phyloP scores from a whole-genome alignment of 2,797 vertebrate species.

The Cichlasoma orientale region DNA sequence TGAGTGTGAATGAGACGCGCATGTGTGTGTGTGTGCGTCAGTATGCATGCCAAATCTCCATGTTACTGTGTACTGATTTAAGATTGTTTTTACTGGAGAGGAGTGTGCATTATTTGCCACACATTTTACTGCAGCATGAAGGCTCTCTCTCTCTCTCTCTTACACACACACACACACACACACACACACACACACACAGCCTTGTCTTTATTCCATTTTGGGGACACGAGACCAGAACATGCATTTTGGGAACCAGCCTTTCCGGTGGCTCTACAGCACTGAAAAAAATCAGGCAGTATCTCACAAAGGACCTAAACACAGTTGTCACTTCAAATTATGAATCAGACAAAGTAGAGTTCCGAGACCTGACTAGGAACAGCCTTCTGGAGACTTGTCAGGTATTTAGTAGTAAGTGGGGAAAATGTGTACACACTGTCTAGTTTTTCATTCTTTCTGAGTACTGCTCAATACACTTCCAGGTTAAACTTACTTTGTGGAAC shows the following conservation, averaged over 20 bases:
- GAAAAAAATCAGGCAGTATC: background rate
- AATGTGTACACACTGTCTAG: no score
- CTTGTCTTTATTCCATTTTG: background rate
- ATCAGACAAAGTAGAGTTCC: background rate
- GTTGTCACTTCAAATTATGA: background rate
- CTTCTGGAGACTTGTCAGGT: background rate
- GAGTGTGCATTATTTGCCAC: slow-evolving; percentile 32
- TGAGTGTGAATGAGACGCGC: background rate
- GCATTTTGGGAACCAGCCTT: background rate
- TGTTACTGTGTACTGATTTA: slow-evolving; percentile 25
- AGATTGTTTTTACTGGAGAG: slow-evolving; percentile 41
- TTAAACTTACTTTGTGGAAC: no score
- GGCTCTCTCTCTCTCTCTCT: background rate
- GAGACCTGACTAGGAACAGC: background rate
- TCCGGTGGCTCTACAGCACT: background rate
- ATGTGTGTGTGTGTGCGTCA: background rate
- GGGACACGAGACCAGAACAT: background rate
- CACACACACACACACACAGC: background rate
- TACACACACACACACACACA: no score
- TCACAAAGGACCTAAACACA: background rate
- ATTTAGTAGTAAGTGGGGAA: background rate
- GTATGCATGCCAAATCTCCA: slow-evolving; percentile 1
- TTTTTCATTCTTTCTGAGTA: no score
- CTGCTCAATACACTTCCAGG: no score
- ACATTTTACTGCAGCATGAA: slow-evolving; percentile 23